Evolutionary conservation across 1,140 invertebrate genomes (phyloP).

Genomic region (Octopus bimaculoides): DNA sequence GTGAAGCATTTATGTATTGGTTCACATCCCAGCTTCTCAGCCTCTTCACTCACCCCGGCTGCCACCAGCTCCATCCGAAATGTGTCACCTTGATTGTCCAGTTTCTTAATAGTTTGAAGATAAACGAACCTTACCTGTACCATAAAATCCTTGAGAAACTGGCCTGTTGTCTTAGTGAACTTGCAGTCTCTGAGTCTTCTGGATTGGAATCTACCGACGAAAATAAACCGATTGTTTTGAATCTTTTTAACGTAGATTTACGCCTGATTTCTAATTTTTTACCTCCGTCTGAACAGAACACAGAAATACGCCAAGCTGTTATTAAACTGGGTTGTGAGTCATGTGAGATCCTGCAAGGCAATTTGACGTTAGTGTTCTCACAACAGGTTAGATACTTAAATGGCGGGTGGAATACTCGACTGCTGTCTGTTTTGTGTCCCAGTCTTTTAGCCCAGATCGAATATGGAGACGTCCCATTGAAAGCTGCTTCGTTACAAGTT

Average conservation of each 20-base stretch:
- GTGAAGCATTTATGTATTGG: constrained; percentile 36
- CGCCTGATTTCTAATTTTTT: neutral
- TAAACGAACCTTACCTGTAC: constrained; percentile 24
- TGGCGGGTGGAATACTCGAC: neutral
- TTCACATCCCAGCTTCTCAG: constrained; percentile 25
- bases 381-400: neutral
- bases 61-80: constrained; percentile 20
- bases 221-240: neutral
- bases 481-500: neutral
- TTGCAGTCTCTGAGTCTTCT: constrained; percentile 22
- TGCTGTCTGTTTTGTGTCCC: neutral
- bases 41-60: constrained; percentile 23
- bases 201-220: constrained; percentile 5
- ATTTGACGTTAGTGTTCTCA: neutral
- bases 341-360: neutral
- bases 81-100: constrained; percentile 17
- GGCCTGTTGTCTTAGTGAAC: constrained; percentile 13
- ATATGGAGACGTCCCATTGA: neutral
- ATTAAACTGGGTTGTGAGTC: neutral
- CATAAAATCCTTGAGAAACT: constrained; percentile 24
- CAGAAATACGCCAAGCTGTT: neutral
- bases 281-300: neutral
- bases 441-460: neutral
- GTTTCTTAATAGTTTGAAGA: constrained; percentile 22
- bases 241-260: too few relatives aligned